phyloP scores from a whole-genome alignment of 2,888 invertebrate species.

The Apodemia mormo region DNA sequence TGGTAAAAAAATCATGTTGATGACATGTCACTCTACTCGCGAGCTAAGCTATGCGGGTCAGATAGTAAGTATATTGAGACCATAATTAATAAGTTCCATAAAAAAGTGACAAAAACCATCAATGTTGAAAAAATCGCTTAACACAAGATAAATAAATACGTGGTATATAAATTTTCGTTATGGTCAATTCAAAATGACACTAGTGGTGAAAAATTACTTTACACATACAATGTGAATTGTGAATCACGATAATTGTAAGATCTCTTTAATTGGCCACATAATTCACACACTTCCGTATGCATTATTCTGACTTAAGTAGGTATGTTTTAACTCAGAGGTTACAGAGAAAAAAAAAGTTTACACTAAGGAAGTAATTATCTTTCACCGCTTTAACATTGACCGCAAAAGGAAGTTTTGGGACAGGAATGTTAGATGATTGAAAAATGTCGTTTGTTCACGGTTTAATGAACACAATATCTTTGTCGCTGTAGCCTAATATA shows the following conservation, averaged over 20 bases:
- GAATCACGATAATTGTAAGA: slow-evolving; percentile 56
- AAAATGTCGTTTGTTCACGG: background rate
- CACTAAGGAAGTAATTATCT: slow-evolving; percentile 41
- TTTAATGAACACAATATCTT: background rate
- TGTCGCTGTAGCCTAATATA: no score
- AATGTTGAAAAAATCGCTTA: background rate
- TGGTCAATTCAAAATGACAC: slow-evolving; percentile 9
- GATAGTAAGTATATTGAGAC: no score
- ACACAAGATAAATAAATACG: background rate
- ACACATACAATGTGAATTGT: slow-evolving; percentile 49
- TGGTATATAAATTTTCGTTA: slow-evolving; percentile 7
- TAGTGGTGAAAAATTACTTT: slow-evolving; percentile 13
- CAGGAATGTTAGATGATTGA: slow-evolving; percentile 23
- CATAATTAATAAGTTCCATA: no score
- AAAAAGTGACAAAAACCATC: background rate
- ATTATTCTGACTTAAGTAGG: slow-evolving; percentile 9
- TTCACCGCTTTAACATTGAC: slow-evolving; percentile 40
- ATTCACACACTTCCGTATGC: slow-evolving; percentile 50
- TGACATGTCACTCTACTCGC: no score
- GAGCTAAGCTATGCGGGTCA: no score
- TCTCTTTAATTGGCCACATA: slow-evolving; percentile 60
- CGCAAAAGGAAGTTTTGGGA: slow-evolving; percentile 31
- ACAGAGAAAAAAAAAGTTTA: background rate
- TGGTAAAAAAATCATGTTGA: no score
- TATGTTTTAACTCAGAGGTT: slow-evolving; percentile 10